Evolutionary conservation across 2,113 vertebrate genomes (phyloP), one percentile per base, ranked within the genome.

Genomic region (Sturnira hondurensis): DNA sequence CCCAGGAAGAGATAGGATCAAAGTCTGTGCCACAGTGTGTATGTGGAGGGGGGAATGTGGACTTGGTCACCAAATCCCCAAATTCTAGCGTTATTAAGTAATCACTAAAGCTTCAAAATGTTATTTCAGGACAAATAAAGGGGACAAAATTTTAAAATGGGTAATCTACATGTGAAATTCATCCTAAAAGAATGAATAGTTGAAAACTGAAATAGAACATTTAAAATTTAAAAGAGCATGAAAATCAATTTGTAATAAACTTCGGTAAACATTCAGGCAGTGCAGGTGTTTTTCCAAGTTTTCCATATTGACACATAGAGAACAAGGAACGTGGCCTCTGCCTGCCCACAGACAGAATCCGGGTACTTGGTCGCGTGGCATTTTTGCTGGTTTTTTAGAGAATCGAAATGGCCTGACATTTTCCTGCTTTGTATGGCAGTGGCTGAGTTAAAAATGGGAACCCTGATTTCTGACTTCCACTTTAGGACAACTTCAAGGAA

Each of bases 401-500:
- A 92, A 77, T 17, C 70, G 17, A 93, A 95, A 68, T 83, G 83
- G 12, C 26, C 71, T 93, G 63, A 61, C 31, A 86, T 58, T 87
- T 91, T 71, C 26, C 14, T 65, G 31, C 84, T 63, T 73, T 67
- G 5, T 85, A 47, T 52, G 58, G 38, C 38, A 85, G 67, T 45
- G 58, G 20, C 52, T 82, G 19, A 89, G 20, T 81, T 90, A 68
- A 93, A 90, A 96, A 90, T 80, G 24, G 56, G 43, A 92, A 52
- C 19, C 28, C 38, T 68, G 38, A 56, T 89, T 93, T 80, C 36
- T 77, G 83, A 81, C 12, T 90, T 96, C 73, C 52, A 90, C 92
- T 96, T 98, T 93, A 94, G 83, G 89, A 38, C 56, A 91, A 70
- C 86, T 61, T 85, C 24, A 86, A 73, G 54, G 20, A 83, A 70